Evolutionary conservation across 2,113 vertebrate genomes (phyloP), one percentile per base, ranked within the genome.

Genomic region (Nannobrachium achirus): DNA sequence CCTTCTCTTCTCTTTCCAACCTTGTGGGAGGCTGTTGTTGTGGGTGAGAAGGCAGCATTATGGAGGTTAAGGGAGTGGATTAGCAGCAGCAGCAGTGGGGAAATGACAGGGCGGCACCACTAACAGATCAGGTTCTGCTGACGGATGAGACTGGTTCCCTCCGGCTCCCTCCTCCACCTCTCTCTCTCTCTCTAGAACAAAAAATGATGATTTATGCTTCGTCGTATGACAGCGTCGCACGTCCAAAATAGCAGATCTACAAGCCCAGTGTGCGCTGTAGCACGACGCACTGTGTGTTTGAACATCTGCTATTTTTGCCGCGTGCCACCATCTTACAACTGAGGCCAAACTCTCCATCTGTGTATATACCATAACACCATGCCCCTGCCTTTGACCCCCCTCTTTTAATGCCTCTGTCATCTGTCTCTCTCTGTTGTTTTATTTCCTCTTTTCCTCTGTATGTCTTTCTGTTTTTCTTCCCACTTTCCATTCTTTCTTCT

Each of bases 41-140:
- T 80, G 68, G 71, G 65, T 59, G 42, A 20, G 40, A 63, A 50
- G 1, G 68, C 16, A 71, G 56, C 56, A 49, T 38, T 38, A 58
- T n/a, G 53, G 77, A 71, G 63, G 60, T 76, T 68, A 75, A 2
- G 75, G 75, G 69, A 59, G 68, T 69, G 75, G 59, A 73, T 71
- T 73, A 73, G 56, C 64, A 81, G 61, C 75, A 15, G 60, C 75
- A 52, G 56, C 15, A 25, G 25, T 25, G 16, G 48, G 82, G 79
- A 78, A 86, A 74, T 79, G 63, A 25, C 25, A 71, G 78, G 75
- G 76, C 63, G 53, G 73, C 63, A 58, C 71, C 58, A 11, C 4
- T 20, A 48, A 58, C 66, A 71, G 79, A 82, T 85, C 83, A 63
- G 57, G 69, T 80, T 87, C 73, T 83, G 80, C 78, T 87, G 82